Conservation (phyloP, 2,888 invertebrate species). For the Agriopis leucophaearia region DNA sequence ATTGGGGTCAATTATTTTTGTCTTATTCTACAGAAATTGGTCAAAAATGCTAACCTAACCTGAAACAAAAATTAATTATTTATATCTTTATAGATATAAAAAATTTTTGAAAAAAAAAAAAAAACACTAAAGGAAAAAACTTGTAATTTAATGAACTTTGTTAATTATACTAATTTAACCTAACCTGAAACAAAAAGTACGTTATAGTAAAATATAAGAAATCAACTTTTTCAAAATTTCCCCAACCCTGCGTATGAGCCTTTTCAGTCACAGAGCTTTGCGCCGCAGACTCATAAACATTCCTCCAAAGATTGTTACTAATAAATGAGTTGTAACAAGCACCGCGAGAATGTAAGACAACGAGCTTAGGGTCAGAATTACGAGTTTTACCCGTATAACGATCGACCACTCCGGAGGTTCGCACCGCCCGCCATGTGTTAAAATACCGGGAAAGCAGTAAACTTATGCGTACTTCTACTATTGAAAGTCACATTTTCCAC, state of each 20-base stretch:
- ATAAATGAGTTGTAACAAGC: constrained; percentile 66
- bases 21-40: too few species aligned
- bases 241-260: constrained; percentile 33
- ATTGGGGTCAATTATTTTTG: too few species aligned
- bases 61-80: too few species aligned
- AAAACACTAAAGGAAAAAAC: too few species aligned
- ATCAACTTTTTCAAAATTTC: not conserved
- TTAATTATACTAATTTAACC: too few species aligned
- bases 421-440: constrained; percentile 62
- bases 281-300: constrained; percentile 61
- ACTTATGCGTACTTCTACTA: constrained; percentile 80
- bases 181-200: too few species aligned
- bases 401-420: constrained; percentile 59
- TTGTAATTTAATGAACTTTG: too few species aligned
- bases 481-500: constrained; percentile 81
- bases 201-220: not conserved
- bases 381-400: constrained; percentile 63
- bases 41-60: too few species aligned
- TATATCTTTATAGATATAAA: too few species aligned
- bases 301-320: constrained; percentile 63
- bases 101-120: too few species aligned
- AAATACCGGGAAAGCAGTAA: constrained; percentile 76
- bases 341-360: constrained; percentile 59
- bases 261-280: constrained; percentile 49
- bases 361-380: constrained; percentile 57